These are phyloP conservation scores for Diloba caeruleocephala DNA, from an alignment of 2,888 invertebrate species.

Conservation along the genomic window DNA sequence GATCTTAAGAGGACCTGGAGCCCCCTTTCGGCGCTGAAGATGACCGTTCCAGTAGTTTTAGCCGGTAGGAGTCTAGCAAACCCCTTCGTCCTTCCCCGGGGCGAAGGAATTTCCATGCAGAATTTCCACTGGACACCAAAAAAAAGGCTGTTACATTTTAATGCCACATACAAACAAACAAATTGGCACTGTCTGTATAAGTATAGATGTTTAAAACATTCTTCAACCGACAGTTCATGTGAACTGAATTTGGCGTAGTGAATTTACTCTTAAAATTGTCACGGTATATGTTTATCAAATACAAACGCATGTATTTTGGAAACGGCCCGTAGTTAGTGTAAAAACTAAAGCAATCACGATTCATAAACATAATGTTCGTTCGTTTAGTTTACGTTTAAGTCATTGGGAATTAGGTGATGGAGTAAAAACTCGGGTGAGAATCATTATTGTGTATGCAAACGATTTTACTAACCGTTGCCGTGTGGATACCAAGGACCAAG, in stretches of 20 bases:
- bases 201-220: too few species aligned
- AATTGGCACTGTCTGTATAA: too few species aligned
- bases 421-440: slow-evolving; percentile 30
- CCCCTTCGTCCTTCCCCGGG: too few species aligned
- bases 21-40: too few species aligned
- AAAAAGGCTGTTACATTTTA: too few species aligned
- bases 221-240: slow-evolving; percentile 4
- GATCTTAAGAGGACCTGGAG: too few species aligned
- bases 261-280: slow-evolving; percentile 48
- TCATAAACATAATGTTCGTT: slow-evolving; percentile 51
- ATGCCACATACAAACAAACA: too few species aligned
- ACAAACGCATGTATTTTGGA: slow-evolving; percentile 65
- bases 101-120: too few species aligned
- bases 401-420: slow-evolving; percentile 40
- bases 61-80: too few species aligned
- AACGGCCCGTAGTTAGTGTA: slow-evolving; percentile 61
- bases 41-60: too few species aligned
- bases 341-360: slow-evolving; percentile 60
- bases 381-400: slow-evolving; percentile 31
- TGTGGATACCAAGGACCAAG: background rate
- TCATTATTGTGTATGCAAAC: slow-evolving; percentile 1
- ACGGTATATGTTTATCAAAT: slow-evolving; percentile 65
- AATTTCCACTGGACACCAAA: too few species aligned
- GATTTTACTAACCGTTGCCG: background rate
- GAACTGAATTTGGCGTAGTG: slow-evolving; percentile 21